A percentile compares a stretch with the other conserved stretches of the same genome.
These are phyloP conservation scores for Eulimnadia texana DNA, from an alignment of 1,140 invertebrate species.

Conservation along the genomic window DNA sequence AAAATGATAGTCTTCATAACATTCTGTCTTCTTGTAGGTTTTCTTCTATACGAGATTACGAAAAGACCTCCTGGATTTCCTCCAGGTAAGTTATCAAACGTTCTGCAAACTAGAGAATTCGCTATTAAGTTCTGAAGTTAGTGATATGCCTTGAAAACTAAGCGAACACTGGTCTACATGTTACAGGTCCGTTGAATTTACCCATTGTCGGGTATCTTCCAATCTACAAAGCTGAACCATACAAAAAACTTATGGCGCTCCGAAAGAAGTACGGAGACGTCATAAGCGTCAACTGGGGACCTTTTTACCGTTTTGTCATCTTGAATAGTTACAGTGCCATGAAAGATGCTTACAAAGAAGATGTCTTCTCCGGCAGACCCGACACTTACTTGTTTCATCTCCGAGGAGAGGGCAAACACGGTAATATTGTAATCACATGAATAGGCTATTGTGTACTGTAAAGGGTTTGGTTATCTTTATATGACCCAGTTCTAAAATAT, in stretches of 20 bases:
- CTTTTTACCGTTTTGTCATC: slow-evolving; percentile 7
- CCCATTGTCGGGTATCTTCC: slow-evolving; percentile 4
- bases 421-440: no score
- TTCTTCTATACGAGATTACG: background rate
- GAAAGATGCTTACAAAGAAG: slow-evolving; percentile 15
- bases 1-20: background rate
- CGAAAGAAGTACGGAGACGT: slow-evolving; percentile 15
- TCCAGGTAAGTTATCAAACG: background rate
- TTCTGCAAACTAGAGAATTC: background rate
- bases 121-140: no score
- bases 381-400: background rate
- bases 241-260: slow-evolving; percentile 2
- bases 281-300: slow-evolving; percentile 2
- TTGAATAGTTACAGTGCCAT: slow-evolving; percentile 11
- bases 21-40: background rate
- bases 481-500: no score
- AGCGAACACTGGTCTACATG: no score
- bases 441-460: no score
- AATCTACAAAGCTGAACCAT: background rate
- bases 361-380: slow-evolving; percentile 15
- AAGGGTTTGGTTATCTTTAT: no score
- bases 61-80: background rate
- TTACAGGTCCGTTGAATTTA: slow-evolving; percentile 5
- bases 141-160: no score
- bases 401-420: background rate